These are phyloP conservation scores for Geotrupes spiniger DNA, from an alignment of 2,888 invertebrate species.

Conservation along the genomic window DNA sequence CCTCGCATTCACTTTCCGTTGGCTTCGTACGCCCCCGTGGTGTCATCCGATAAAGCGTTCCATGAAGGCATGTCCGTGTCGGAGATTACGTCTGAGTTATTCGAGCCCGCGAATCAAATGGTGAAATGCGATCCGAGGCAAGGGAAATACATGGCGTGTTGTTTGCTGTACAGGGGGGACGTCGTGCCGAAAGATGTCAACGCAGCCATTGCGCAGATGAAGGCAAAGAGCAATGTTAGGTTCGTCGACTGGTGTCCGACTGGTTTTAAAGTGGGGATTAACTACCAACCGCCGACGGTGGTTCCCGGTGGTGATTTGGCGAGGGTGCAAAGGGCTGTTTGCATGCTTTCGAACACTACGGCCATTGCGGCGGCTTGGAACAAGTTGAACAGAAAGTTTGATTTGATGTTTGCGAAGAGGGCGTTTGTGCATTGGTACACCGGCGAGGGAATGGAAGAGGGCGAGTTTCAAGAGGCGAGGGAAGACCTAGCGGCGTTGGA, in stretches of 20 bases:
- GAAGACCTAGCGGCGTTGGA: constrained; percentile 74
- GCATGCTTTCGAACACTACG: constrained; percentile 88
- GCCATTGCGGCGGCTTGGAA: constrained; percentile 89
- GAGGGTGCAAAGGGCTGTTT: constrained; percentile 80
- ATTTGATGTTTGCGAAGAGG: constrained; percentile 88
- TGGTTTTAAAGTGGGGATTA: constrained; percentile 75
- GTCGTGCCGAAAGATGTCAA: constrained; percentile 89
- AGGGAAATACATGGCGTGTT: constrained; percentile 89
- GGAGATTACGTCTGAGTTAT: constrained; percentile 83
- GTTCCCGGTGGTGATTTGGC: constrained; percentile 77
- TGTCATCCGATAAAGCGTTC: constrained; percentile 70
- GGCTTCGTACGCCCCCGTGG: constrained; percentile 69
- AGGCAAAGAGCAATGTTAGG: constrained; percentile 71
- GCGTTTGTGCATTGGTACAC: constrained; percentile 95
- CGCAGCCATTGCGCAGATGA: constrained; percentile 75
- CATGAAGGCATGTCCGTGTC: constrained; percentile 76
- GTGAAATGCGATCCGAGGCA: constrained; percentile 82
- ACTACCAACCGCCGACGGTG: constrained; percentile 70
- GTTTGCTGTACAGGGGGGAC: constrained; percentile 83
- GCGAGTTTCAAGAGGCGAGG: constrained; percentile 78
- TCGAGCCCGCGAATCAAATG: constrained; percentile 88
- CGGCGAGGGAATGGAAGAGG: constrained; percentile 76
- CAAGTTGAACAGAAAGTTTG: constrained; percentile 89
- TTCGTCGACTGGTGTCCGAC: constrained; percentile 97
- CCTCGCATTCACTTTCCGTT: constrained; percentile 88